A percentile compares a stretch with the other conserved stretches of the same genome.
Evolutionary conservation across 2,113 vertebrate species (phyloP).

Genomic region (Neolamprologus falcicula): DNA sequence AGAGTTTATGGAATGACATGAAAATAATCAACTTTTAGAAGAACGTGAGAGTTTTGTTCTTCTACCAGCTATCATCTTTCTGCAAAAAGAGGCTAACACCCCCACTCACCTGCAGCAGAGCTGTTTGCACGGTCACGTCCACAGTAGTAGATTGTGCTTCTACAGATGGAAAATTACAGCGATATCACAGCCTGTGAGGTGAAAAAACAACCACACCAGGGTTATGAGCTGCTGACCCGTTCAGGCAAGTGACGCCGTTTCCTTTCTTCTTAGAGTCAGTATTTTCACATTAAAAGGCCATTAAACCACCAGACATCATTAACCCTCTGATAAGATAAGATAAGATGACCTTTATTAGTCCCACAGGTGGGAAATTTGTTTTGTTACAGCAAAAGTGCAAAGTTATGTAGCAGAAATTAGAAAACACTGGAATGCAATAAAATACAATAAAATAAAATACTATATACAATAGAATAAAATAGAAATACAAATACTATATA

Average conservation of each 20-base stretch:
- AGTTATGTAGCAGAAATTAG: too few relatives aligned
- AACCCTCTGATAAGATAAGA: not conserved
- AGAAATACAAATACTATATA: too few relatives aligned
- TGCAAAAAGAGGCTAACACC: not conserved
- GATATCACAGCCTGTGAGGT: not conserved
- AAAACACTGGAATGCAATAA: too few relatives aligned
- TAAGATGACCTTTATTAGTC: too few relatives aligned
- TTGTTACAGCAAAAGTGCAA: too few relatives aligned
- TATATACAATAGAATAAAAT: too few relatives aligned
- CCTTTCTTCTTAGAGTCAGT: not conserved
- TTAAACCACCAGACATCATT: not conserved
- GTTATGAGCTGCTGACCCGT: not conserved
- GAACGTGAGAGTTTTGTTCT: not conserved
- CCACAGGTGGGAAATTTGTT: too few relatives aligned
- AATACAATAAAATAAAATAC: too few relatives aligned
- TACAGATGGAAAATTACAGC: not conserved
- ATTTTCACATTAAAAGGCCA: not conserved
- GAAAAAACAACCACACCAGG: rapidly evolving
- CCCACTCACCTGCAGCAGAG: not conserved
- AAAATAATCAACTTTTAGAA: not conserved
- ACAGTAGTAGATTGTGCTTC: not conserved
- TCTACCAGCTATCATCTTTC: not conserved
- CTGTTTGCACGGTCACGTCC: not conserved
- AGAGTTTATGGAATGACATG: not conserved
- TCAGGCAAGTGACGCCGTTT: not conserved